Conservation (phyloP, 2,797 vertebrate species). For the Sebastes alutus region DNA sequence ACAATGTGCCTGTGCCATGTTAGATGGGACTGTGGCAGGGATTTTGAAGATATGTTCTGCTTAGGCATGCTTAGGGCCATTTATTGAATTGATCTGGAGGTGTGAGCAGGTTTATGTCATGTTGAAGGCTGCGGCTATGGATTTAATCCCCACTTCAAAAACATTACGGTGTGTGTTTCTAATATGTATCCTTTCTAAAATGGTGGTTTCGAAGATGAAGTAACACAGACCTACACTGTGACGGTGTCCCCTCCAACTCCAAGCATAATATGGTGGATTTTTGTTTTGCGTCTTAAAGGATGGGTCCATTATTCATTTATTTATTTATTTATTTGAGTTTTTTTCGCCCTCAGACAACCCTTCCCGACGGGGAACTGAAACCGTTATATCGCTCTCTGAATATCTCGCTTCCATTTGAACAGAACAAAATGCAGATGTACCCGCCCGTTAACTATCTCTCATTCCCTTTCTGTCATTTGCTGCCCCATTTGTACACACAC, state of each 20-base stretch:
- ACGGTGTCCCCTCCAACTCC: too few relatives aligned
- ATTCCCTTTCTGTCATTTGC: background rate
- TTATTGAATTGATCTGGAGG: conserved; percentile 15
- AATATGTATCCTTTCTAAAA: conserved; percentile 15
- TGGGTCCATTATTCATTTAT: too few relatives aligned
- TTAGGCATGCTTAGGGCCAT: conserved; percentile 15
- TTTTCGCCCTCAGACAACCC: too few relatives aligned
- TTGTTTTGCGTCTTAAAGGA: too few relatives aligned
- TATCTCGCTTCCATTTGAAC: too few relatives aligned
- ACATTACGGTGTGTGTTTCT: background rate
- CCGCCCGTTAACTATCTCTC: too few relatives aligned
- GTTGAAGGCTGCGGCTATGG: background rate
- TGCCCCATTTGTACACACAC: background rate
- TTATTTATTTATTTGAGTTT: too few relatives aligned
- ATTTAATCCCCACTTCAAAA: background rate
- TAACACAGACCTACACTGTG: background rate
- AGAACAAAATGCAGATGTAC: too few relatives aligned
- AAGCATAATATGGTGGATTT: background rate
- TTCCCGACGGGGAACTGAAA: too few relatives aligned
- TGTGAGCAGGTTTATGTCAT: conserved; percentile 1
- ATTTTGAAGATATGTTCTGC: conserved; percentile 24
- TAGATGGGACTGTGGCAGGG: conserved; percentile 12
- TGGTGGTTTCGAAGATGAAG: background rate
- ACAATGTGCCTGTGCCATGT: conserved; percentile 46
- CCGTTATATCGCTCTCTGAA: too few relatives aligned